These are phyloP conservation scores for Aporophyla lueneburgensis DNA, from an alignment of 2,888 invertebrate species.

Conservation along the genomic window DNA sequence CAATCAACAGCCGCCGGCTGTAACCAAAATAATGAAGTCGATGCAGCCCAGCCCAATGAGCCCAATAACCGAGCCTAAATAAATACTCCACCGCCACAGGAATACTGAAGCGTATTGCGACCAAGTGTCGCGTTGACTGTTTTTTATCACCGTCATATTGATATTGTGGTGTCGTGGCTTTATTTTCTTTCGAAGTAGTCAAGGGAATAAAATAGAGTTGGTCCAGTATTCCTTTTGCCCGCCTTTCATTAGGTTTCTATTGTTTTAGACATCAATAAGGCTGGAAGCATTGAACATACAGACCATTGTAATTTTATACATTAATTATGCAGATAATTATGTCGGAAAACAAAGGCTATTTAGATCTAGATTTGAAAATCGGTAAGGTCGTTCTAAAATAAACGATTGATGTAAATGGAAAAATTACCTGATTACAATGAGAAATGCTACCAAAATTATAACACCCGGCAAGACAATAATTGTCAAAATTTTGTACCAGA, in stretches of 20 bases:
- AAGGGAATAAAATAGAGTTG: too few species aligned
- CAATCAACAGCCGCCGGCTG: slow-evolving; percentile 24
- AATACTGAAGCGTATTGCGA: slow-evolving; percentile 70
- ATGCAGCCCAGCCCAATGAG: slow-evolving; percentile 54
- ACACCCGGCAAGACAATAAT: too few species aligned
- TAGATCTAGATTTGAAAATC: too few species aligned
- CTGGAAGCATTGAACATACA: background rate
- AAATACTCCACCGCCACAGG: slow-evolving; percentile 76
- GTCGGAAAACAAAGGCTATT: background rate
- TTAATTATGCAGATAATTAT: background rate
- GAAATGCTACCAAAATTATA: too few species aligned
- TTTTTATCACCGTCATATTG: slow-evolving; percentile 30
- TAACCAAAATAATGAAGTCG: slow-evolving; percentile 40
- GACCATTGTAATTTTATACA: background rate
- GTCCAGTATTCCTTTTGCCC: background rate
- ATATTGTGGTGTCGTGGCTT: background rate
- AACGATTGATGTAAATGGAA: too few species aligned
- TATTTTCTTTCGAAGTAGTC: too few species aligned
- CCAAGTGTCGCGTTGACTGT: slow-evolving; percentile 37
- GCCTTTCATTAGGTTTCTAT: background rate
- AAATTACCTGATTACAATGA: too few species aligned
- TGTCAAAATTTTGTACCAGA: too few species aligned
- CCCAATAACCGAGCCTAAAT: slow-evolving; percentile 77
- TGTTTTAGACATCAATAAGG: background rate
- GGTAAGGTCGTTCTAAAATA: too few species aligned